phyloP scores from a whole-genome alignment of 2,888 invertebrate species.

The Colletes collaris region DNA sequence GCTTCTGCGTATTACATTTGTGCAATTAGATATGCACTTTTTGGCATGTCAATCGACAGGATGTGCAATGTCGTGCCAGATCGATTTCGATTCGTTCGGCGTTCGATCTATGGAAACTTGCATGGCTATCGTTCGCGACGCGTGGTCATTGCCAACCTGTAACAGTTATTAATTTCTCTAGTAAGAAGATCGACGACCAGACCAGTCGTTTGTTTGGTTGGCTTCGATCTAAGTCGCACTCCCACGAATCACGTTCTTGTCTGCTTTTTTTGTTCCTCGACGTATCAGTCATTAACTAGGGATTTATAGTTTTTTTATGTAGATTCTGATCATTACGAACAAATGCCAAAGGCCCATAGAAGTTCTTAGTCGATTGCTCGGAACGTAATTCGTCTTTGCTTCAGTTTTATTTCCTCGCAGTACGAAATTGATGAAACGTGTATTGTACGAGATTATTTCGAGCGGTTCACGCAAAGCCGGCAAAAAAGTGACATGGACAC shows the following conservation, averaged over 20 bases:
- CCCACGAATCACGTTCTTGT: too few species aligned
- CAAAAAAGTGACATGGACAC: neutral
- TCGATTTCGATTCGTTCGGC: conserved; percentile 24
- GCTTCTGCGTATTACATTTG: neutral
- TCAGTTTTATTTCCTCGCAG: too few species aligned
- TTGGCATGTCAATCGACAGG: neutral
- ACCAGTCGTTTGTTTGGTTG: conserved; percentile 10
- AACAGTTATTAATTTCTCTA: conserved; percentile 5
- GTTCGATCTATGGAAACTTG: conserved; percentile 7
- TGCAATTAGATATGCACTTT: neutral
- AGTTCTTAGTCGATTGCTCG: too few species aligned
- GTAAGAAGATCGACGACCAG: conserved; percentile 18
- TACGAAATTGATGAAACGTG: neutral
- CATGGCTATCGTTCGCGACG: neutral
- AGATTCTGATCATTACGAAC: too few species aligned
- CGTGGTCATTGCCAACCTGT: conserved; percentile 2
- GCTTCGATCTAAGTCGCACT: too few species aligned
- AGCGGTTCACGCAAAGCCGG: neutral
- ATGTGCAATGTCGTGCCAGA: neutral
- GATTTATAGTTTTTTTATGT: too few species aligned
- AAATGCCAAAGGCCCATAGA: too few species aligned
- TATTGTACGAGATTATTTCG: neutral
- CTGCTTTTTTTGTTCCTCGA: too few species aligned
- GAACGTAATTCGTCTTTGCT: too few species aligned
- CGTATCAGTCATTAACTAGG: too few species aligned